Conservation (phyloP, 2,888 invertebrate genomes). For the Chymomyza amoena region DNA sequence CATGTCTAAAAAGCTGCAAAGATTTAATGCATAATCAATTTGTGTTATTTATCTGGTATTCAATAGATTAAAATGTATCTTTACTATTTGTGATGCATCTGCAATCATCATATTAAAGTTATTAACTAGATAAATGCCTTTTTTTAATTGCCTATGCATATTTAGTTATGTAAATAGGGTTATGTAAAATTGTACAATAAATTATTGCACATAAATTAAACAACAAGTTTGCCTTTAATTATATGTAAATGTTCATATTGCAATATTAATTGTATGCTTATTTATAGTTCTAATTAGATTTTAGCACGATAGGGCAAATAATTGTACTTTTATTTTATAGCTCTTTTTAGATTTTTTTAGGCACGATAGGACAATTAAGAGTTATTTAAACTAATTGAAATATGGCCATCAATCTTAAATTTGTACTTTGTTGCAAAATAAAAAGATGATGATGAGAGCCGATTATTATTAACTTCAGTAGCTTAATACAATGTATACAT, state of each 20-base stretch:
- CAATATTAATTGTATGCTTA: background rate
- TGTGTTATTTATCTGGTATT: background rate
- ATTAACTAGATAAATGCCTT: background rate
- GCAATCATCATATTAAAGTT: background rate
- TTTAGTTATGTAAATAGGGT: background rate
- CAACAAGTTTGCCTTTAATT: background rate
- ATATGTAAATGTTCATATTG: background rate
- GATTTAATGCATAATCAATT: background rate
- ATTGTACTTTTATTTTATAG: no score
- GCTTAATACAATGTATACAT: no score
- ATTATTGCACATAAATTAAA: background rate
- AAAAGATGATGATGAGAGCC: no score
- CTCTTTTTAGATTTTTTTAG: no score
- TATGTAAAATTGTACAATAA: background rate
- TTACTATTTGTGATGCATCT: background rate
- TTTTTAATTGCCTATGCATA: background rate
- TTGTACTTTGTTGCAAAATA: no score
- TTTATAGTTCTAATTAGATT: background rate
- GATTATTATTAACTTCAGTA: no score
- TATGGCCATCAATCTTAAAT: no score
- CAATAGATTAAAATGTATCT: background rate
- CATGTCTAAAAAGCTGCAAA: constrained; percentile 87
- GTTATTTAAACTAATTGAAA: background rate
- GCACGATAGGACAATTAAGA: background rate
- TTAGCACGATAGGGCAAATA: background rate